These are phyloP conservation scores for Metopia argyrocephala DNA, from an alignment of 2,888 invertebrate species.

Conservation along the genomic window DNA sequence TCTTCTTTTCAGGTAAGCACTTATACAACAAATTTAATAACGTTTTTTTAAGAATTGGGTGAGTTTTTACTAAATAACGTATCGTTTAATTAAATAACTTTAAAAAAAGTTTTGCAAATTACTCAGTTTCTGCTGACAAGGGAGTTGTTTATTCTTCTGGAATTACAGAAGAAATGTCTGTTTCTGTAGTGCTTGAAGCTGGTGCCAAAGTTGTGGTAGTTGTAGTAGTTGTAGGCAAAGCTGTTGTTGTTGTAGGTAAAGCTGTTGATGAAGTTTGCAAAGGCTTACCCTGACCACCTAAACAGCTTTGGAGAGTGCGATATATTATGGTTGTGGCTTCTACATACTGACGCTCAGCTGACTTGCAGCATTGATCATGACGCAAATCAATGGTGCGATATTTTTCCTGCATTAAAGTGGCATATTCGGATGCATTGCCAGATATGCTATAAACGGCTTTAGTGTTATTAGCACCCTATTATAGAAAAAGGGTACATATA, in stretches of 20 bases:
- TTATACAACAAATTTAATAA: background rate
- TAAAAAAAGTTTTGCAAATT: constrained; percentile 28
- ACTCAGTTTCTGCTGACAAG: background rate
- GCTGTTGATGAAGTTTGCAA: constrained; percentile 53
- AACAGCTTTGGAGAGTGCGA: constrained; percentile 71
- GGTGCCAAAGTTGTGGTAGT: constrained; percentile 9
- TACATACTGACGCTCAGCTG: constrained; percentile 71
- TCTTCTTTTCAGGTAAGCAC: constrained; percentile 57
- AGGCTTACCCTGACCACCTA: constrained; percentile 69
- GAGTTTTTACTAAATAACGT: background rate
- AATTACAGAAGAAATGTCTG: constrained; percentile 25
- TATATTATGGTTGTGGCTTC: constrained; percentile 70
- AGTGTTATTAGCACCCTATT: constrained; percentile 73
- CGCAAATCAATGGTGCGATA: constrained; percentile 70
- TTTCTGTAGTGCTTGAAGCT: constrained; percentile 55
- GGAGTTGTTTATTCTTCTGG: background rate
- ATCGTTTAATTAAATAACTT: constrained; percentile 18
- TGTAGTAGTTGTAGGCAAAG: constrained; percentile 6
- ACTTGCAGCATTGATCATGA: constrained; percentile 70
- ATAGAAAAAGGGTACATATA: background rate
- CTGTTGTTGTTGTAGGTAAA: constrained; percentile 1
- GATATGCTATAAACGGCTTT: constrained; percentile 71
- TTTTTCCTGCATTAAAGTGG: constrained; percentile 69
- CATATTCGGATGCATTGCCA: constrained; percentile 73
- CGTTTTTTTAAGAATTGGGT: background rate